Evolutionary conservation across 2,797 vertebrate genomes (phyloP), one percentile per base, ranked within the genome.

Genomic region (Momotus momota): DNA sequence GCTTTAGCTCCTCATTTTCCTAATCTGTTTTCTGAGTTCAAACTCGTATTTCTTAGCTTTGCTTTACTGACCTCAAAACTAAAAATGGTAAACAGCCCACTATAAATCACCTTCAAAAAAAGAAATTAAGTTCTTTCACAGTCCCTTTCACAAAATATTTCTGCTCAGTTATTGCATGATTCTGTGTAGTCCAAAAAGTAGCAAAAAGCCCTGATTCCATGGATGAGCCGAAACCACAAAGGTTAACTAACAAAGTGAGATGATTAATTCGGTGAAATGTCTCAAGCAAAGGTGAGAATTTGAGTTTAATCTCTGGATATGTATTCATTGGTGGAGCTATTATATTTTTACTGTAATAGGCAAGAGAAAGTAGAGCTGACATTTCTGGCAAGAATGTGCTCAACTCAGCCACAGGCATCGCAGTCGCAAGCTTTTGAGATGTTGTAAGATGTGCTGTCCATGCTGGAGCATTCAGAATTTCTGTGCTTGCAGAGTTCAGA

Each of bases 181-280:
- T 31, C 43, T 80, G 65, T 91, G 71, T 70, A 81, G 64, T 67
- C 48, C 80, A 60, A 11, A 19, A 73, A 92, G 43, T 22, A 67
- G 48, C 25, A 80, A 82, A 61, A 26, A 86, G 16, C 52, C 27
- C 64, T 43, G 23, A 64, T 55, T 61, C 79, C n/a, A 43, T 21
- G 78, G 81, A 65, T 78, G 66, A 88, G 51, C 61, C 79, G 71
- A 90, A 95, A 54, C 48, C 27, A 62, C 38, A 6, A 23, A 55
- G 43, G 62, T 87, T 90, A 91, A 79, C 58, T 85, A 93, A 86
- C 29, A 81, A 46, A 92, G 38, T 49, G 58, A 69, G 58, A 77
- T 86, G 58, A 84, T 86, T 88, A 87, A 89, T 93, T 72, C 71
- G 81, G 33, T 82, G 57, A 88, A 71, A 90, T 72, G 33, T 54